Base-by-base conservation (phyloP, 2,888 invertebrate genomes). In the Teleogryllus oceanicus region DNA sequence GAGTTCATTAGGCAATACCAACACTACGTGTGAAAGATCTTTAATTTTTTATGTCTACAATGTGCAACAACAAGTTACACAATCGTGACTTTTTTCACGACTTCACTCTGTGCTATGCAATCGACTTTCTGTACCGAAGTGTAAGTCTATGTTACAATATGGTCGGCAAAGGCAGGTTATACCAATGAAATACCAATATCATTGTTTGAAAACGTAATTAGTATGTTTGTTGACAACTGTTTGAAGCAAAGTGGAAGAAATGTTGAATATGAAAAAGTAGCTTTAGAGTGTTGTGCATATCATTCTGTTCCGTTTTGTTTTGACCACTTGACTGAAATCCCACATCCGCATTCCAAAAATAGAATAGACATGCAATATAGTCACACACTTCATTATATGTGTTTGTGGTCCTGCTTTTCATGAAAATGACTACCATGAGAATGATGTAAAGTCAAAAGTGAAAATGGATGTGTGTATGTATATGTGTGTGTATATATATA, bases 231-330 rank as follows among this genome's bases (percentile, higher is more conserved):
- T 18, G 4, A 77, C 49, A 37, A 24, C 37, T 21, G 77, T 3
- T 77, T 77, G n/a, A 77, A 49, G 10, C 1, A 21, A 21, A 21
- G 77, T 10, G 77, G 49, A 77, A 77, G n/a, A 5, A 49, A 37
- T 77, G 49, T 77, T 49, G 37, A 37, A 37, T 49, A 49, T 18
- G 75, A 21, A 77, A 81, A n/a, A 75, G 62, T 4, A 8, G 62
- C 62, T 62, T 62, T 62, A 62, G 62, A 16, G 3, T 2, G 62
- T 5, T 4, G 62, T 62, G 62, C 62, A 62, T 62, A 62, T 62
- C 10, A 0, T 62, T 62, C 5, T 62, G 18, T 62, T 62, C 62
- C 62, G 4, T 18, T 62, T 62, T 62, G 4, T 10, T 62, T 62
- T 62, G 62, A 3, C 2, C 62, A 62, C 62, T 62, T 16, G 4